Base-by-base conservation (phyloP, 2,113 vertebrate species). In the Apeltes quadracus region DNA sequence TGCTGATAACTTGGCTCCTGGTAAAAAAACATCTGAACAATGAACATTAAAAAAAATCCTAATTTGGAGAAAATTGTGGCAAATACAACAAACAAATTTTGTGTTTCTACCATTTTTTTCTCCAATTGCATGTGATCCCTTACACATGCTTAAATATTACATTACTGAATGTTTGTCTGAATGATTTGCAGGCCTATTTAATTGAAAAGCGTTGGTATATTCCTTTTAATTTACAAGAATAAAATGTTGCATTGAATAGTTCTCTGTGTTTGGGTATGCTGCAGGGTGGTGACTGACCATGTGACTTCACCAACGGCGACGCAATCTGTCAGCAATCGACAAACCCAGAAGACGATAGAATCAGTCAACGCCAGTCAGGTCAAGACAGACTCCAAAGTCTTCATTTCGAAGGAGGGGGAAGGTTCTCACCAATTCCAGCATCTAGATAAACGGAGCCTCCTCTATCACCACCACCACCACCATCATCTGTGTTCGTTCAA, bases 261-360 rank as follows among this genome's bases (percentile, higher is more conserved):
- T 72, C 66, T 69, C 43, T 63, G 68, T 57, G 23, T 46, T 56
- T 65, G 6, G 51, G 18, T n/a, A 29, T 11, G 41, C 55, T 51
- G 20, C 34, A 63, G 68, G 75, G 70, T 61, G 63, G 71, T 59
- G 72, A 51, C 61, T 41, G 41, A 59, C 69, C 79, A 78, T 81
- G 84, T 84, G 76, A 79, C 71, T 75, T 76, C 78, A 67, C 69
- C 80, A 84, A 61, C 2, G 57, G 74, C 81, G 87, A 88, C 74
- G 86, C 73, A 38, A 85, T 72, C 80, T 22, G 29, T 89, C 82
- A 80, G 79, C 38, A 4, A 62, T 72, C 0, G 38, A 75, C 74
- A 78, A 74, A 79, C 75, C 44, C 46, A 73, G 81, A 62, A 71
- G 57, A 64, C 83, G 83, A 81, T 82, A 63, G 54, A 71, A 86